Evolutionary conservation across 2,888 invertebrate genomes (phyloP).

Genomic region (Volucella zonaria): DNA sequence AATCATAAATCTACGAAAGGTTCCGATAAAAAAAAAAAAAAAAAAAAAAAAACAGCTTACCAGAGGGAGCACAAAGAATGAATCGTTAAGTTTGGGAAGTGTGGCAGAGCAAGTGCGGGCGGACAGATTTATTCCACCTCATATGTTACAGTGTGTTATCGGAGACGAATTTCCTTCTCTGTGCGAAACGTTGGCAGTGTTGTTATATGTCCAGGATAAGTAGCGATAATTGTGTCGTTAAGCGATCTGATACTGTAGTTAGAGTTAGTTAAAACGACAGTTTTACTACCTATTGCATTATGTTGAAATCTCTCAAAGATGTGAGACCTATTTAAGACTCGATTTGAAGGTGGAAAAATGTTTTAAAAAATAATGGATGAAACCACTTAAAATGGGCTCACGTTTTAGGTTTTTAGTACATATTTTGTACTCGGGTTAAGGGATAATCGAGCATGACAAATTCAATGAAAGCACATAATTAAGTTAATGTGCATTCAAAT

Average conservation of each 20-base stretch:
- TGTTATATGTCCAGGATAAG: slow-evolving; percentile 37
- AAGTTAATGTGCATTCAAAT: too few species aligned
- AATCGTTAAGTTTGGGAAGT: slow-evolving; percentile 60
- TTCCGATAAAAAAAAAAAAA: slow-evolving; percentile 46
- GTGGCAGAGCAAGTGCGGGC: slow-evolving; percentile 56
- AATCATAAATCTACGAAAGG: slow-evolving; percentile 61
- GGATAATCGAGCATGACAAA: too few species aligned
- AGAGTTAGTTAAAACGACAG: slow-evolving; percentile 40
- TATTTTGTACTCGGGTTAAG: too few species aligned
- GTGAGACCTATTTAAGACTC: not conserved
- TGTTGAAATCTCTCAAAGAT: slow-evolving; percentile 20
- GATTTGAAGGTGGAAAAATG: not conserved
- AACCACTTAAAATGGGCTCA: too few species aligned
- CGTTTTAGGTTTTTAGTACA: too few species aligned
- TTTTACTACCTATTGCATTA: slow-evolving; percentile 12
- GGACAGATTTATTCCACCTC: slow-evolving; percentile 69
- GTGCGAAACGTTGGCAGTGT: slow-evolving; percentile 25
- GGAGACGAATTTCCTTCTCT: slow-evolving; percentile 14
- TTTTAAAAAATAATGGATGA: too few species aligned
- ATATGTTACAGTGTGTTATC: slow-evolving; percentile 48
- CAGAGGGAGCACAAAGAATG: slow-evolving; percentile 57
- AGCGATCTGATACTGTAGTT: slow-evolving; percentile 29
- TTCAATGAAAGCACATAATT: too few species aligned
- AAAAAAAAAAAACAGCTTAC: slow-evolving; percentile 47
- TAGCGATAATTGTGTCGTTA: slow-evolving; percentile 62